Base-by-base conservation (phyloP, 2,888 invertebrate genomes). In the Oeneis ivallda region DNA sequence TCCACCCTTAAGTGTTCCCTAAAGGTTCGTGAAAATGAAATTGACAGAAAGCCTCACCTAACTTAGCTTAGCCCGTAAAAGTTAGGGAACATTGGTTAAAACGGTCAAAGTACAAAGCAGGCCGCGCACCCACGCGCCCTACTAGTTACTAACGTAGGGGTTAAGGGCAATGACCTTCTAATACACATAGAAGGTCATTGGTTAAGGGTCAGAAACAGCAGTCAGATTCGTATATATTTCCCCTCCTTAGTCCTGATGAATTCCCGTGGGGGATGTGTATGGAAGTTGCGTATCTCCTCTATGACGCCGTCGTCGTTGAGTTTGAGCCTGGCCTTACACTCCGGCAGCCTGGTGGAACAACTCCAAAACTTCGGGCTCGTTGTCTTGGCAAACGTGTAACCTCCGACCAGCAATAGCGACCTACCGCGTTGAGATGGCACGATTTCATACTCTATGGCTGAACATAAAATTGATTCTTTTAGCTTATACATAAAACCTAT, bases 281-380 rank as follows among this genome's bases (percentile, higher is more conserved):
- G 72, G 0, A 34, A 32, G 17, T 70, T 67, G 17, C 34, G 17
- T 11, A 72, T 58, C 6, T 60, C 49, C 8, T 65, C 26, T 1
- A 83, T 74, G 8, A 71, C 71, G 0, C 71, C 74, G 10, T 56
- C 9, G 4, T 58, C 49, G 15, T 73, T 67, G 26, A 80, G 59
- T 54, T 75, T 78, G 3, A 80, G 62, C 13, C 70, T 65, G 0
- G 77, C 80, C 19, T 70, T 76, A 62, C 77, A 80, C 3, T 70
- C 70, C 7, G 34, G 54, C 7, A 56, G 53, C 41, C 68, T 72
- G 52, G 70, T 72, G 0, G 77, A 76, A 41, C 77, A 78, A 26
- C 69, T 72, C 77, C 77, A 78, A 9, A 49, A 6, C 17, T 58
- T 43, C 34, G 43, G 50, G 2, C 63, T 4, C 11, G 15, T 6